Percentiles rank a stretch among this genome's conserved stretches.
These are phyloP conservation scores for Bombus picipes DNA, from an alignment of 1,140 invertebrate species.

Conservation along the genomic window DNA sequence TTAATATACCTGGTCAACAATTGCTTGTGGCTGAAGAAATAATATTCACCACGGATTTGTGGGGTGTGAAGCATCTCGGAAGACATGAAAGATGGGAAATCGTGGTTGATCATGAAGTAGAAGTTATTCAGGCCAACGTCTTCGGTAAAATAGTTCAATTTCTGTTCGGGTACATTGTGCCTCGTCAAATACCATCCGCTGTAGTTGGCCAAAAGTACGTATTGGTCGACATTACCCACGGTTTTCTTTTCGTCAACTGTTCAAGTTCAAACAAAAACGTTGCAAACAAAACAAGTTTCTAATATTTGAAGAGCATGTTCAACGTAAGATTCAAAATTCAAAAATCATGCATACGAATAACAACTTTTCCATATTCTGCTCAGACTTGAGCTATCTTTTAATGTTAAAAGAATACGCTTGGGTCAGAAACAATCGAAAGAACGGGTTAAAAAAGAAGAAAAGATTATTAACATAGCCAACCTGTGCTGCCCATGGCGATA, in stretches of 20 bases:
- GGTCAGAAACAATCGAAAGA: no score
- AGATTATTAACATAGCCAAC: conserved; percentile 38
- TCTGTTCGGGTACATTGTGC: conserved; percentile 22
- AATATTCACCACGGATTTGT: conserved; percentile 86
- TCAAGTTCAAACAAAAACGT: not conserved
- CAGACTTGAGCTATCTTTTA: no score
- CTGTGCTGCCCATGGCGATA: conserved; percentile 80
- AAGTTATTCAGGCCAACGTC: conserved; percentile 87
- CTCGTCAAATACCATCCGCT: conserved; percentile 79
- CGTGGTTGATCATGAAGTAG: conserved; percentile 86
- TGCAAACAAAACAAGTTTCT: not conserved
- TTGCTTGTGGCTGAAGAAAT: conserved; percentile 85
- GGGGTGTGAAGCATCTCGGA: conserved; percentile 79
- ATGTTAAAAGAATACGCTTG: no score
- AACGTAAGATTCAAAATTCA: no score
- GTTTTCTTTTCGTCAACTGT: conserved; percentile 48
- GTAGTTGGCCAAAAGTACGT: conserved; percentile 81
- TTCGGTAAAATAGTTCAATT: conserved; percentile 87
- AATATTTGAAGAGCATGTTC: no score
- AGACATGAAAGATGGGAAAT: conserved; percentile 86
- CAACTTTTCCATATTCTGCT: no score
- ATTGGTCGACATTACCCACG: conserved; percentile 43
- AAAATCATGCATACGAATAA: no score
- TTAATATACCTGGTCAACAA: conserved; percentile 81
- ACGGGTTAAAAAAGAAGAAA: not conserved